These are phyloP conservation scores for Phymastichus coffea DNA, from an alignment of 1,140 invertebrate genomes.

Conservation along the genomic window DNA sequence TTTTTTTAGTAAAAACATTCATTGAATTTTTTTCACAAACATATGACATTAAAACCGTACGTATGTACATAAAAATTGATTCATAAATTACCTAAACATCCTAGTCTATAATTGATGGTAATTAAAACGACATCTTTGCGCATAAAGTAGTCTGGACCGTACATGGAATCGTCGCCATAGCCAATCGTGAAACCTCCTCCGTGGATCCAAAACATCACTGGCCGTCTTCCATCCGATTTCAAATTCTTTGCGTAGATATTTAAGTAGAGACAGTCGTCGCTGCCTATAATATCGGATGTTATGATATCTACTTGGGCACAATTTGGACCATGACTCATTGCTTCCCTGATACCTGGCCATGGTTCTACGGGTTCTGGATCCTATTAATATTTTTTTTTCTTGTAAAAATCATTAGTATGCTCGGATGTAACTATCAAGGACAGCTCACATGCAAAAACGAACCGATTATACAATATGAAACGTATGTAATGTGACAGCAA, in stretches of 20 bases:
- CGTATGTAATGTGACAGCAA: too few relatives aligned
- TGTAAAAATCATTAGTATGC: too few relatives aligned
- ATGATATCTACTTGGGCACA: slow-evolving; percentile 48
- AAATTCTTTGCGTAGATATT: slow-evolving; percentile 72
- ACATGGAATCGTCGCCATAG: slow-evolving; percentile 34
- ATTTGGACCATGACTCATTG: slow-evolving; percentile 56
- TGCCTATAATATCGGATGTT: slow-evolving; percentile 24
- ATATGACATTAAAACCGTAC: too few relatives aligned
- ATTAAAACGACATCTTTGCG: slow-evolving; percentile 53
- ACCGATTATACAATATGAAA: too few relatives aligned
- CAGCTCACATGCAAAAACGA: too few relatives aligned
- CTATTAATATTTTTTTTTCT: too few relatives aligned
- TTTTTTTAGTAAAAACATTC: too few relatives aligned
- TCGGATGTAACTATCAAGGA: too few relatives aligned
- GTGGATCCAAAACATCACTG: slow-evolving; percentile 61
- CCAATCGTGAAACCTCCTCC: slow-evolving; percentile 62
- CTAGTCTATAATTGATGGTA: slow-evolving; percentile 57
- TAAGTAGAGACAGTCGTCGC: slow-evolving; percentile 79
- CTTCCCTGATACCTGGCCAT: slow-evolving; percentile 60
- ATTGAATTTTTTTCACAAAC: too few relatives aligned
- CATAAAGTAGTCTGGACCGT: slow-evolving; percentile 44
- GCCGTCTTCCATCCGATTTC: slow-evolving; percentile 18
- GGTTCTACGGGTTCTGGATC: slow-evolving; percentile 58
- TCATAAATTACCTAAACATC: slow-evolving; percentile 22
- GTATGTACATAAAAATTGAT: too few relatives aligned